phyloP scores from a whole-genome alignment of 2,113 vertebrate species.

The Felis chaus region DNA sequence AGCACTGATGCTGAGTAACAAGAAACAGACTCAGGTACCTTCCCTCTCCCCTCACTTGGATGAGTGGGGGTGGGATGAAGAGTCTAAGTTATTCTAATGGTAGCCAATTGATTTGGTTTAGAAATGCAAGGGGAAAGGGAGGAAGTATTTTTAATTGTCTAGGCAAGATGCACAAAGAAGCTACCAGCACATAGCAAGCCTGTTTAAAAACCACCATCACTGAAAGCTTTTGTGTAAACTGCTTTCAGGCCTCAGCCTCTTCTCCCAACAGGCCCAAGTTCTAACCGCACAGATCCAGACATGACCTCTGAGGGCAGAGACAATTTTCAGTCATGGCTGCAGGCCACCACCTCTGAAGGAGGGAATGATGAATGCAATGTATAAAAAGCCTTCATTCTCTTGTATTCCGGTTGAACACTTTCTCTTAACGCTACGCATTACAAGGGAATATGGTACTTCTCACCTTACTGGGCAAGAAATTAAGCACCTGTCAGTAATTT shows the following conservation, averaged over 20 bases:
- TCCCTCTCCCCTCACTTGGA: conserved; percentile 81
- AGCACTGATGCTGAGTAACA: conserved; percentile 90
- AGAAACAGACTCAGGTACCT: conserved; percentile 90
- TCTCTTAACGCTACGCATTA: conserved; percentile 64
- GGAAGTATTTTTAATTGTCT: conserved; percentile 86
- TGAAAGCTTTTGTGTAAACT: conserved; percentile 83
- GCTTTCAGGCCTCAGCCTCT: conserved; percentile 86
- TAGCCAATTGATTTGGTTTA: conserved; percentile 86
- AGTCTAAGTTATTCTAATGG: conserved; percentile 84
- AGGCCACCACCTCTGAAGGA: conserved; percentile 80
- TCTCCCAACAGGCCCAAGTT: conserved; percentile 93
- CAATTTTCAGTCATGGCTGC: conserved; percentile 84
- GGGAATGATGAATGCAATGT: conserved; percentile 65
- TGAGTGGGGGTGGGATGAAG: conserved; percentile 78
- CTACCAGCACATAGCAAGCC: conserved; percentile 89
- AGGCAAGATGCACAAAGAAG: conserved; percentile 91
- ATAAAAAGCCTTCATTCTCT: conserved; percentile 28
- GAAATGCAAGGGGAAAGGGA: conserved; percentile 69
- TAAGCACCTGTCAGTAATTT: conserved; percentile 37
- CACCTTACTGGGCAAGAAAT: conserved; percentile 63
- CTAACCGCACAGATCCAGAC: conserved; percentile 96
- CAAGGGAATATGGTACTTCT: conserved; percentile 64
- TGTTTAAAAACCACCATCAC: conserved; percentile 87
- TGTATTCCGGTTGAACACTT: conserved; percentile 40
- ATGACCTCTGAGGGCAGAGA: conserved; percentile 95